These are phyloP conservation scores for Clavelina lepadiformis DNA, from an alignment of 23 tunicate genomes.

Conservation along the genomic window DNA sequence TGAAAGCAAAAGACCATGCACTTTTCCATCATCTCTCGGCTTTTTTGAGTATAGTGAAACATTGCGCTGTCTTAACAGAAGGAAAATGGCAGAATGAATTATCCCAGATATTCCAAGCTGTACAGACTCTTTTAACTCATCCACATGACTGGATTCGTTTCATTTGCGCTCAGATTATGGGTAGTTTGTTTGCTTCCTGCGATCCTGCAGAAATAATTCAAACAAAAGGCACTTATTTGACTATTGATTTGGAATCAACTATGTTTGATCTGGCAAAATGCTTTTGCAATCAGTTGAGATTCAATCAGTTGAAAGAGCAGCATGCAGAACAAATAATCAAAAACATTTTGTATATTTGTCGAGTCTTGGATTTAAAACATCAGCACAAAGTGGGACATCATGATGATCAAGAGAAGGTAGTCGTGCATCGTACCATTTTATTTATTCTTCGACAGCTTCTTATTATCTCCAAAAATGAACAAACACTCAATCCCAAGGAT, in stretches of 20 bases:
- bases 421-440: slow-evolving; percentile 11
- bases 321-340: slow-evolving; percentile 69
- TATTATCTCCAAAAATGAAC: slow-evolving; percentile 38
- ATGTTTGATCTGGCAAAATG: slow-evolving; percentile 12
- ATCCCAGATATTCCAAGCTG: slow-evolving; percentile 13
- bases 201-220: slow-evolving; percentile 35
- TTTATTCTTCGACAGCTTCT: slow-evolving; percentile 24
- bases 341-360: slow-evolving; percentile 45
- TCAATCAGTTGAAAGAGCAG: slow-evolving; percentile 11
- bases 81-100: slow-evolving; percentile 7
- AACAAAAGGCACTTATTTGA: slow-evolving; percentile 9
- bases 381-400: neutral
- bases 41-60: slow-evolving; percentile 27
- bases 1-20: slow-evolving; percentile 42
- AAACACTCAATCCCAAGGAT: slow-evolving; percentile 36
- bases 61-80: slow-evolving; percentile 27
- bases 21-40: slow-evolving; percentile 54
- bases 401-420: neutral
- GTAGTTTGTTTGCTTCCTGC: slow-evolving; percentile 40
- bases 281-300: slow-evolving; percentile 45
- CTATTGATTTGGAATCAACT: slow-evolving; percentile 32
- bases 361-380: slow-evolving; percentile 18
- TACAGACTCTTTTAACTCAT: slow-evolving; percentile 38
- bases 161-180: slow-evolving; percentile 51
- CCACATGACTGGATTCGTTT: slow-evolving; percentile 82